phyloP scores from a whole-genome alignment of 1,140 invertebrate species.

The Hylaeus volcanicus region DNA sequence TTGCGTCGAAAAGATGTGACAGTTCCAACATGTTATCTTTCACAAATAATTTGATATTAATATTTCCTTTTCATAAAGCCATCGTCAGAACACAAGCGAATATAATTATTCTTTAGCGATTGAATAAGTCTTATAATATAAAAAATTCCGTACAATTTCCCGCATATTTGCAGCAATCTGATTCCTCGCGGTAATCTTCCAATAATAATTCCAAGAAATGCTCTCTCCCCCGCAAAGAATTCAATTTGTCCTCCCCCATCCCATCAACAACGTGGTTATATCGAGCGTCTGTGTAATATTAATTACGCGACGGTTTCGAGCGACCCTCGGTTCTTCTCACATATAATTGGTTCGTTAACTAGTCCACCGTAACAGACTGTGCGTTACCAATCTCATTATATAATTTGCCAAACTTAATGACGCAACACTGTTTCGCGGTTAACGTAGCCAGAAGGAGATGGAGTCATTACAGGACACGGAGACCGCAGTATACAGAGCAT shows the following conservation, averaged over 20 bases:
- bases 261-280: too few relatives aligned
- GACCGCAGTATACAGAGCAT: slow-evolving; percentile 1
- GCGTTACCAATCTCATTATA: slow-evolving; percentile 8
- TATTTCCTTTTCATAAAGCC: too few relatives aligned
- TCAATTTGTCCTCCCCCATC: too few relatives aligned
- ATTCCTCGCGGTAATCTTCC: neutral
- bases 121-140: neutral
- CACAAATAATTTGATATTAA: too few relatives aligned
- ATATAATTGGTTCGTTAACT: slow-evolving; percentile 32
- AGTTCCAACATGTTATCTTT: too few relatives aligned
- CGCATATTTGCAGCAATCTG: too few relatives aligned
- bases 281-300: neutral
- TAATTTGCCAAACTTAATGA: slow-evolving; percentile 32
- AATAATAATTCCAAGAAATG: neutral
- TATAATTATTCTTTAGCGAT: too few relatives aligned
- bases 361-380: slow-evolving; percentile 4
- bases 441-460: neutral
- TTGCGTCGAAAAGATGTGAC: too few relatives aligned
- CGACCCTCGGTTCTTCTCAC: neutral
- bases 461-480: slow-evolving; percentile 16
- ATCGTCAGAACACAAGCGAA: too few relatives aligned
- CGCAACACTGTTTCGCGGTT: neutral
- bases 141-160: too few relatives aligned
- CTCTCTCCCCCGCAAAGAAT: neutral
- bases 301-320: neutral